Evolutionary conservation across 2,113 vertebrate genomes (phyloP), one percentile per base, ranked within the genome.

Genomic region (Laticauda laticaudata): DNA sequence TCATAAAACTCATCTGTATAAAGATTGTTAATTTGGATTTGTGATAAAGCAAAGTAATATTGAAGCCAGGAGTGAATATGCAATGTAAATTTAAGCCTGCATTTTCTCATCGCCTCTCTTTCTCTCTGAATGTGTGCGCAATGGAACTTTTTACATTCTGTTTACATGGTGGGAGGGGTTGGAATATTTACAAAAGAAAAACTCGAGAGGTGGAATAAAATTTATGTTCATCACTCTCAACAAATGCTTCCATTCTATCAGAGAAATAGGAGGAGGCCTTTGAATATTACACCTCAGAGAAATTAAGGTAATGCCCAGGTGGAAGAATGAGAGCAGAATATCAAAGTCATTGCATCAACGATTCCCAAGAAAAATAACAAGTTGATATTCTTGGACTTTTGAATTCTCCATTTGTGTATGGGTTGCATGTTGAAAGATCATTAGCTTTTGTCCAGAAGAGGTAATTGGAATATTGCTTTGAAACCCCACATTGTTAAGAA

Each of bases 141-240:
- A 45, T 0, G 5, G 45, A 45, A 45, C 45, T 45, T 45, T 45
- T 45, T 45, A 45, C 45, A 45, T 45, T 45, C 45, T 45, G 45
- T 45, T 45, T 45, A 45, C 45, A 45, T 45, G 45, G 45, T 45
- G 45, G 5, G 45, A 45, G 45, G 45, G 45, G 45, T 45, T 45
- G 45, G 45, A 45, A 5, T 90, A 39, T 93, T 91, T 90, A 91
- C 2, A 64, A 55, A 94, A 95, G 11, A 18, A 91, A 94, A 11
- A 0, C 90, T 6, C 93, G 29, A 86, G 24, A 92, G 57, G 90
- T 45, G 93, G 59, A 11, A 93, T n/a, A 95, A 48, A 88, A 57
- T 90, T 34, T 15, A 93, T 93, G 90, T 88, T 21, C 11, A 51
- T 20, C 48, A 15, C 53, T 93, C 8, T 92, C 51, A 29, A 18